Percentiles rank a stretch among this genome's conserved stretches.
These are phyloP conservation scores for Hypsopygia costalis DNA, from an alignment of 2,888 invertebrate genomes.

Conservation along the genomic window DNA sequence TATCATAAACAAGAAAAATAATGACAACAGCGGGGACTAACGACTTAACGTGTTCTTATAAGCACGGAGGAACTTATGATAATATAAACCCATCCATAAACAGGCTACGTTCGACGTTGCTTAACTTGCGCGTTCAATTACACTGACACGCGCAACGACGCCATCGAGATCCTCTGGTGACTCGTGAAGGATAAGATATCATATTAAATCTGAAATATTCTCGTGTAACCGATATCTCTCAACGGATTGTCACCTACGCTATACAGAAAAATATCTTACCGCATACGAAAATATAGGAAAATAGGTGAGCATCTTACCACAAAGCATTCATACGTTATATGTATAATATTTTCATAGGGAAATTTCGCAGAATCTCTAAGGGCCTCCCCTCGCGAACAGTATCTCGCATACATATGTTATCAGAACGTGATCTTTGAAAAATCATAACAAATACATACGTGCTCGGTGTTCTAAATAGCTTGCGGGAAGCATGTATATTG, in stretches of 20 bases:
- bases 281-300: too few relatives aligned
- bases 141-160: too few relatives aligned
- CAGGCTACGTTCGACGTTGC: too few relatives aligned
- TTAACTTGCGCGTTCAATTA: too few relatives aligned
- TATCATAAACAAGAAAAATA: too few relatives aligned
- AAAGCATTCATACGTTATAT: conserved; percentile 15
- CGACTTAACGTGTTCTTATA: too few relatives aligned
- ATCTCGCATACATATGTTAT: conserved; percentile 31
- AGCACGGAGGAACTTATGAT: too few relatives aligned
- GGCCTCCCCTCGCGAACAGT: conserved; percentile 21
- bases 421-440: conserved; percentile 34
- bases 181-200: too few relatives aligned
- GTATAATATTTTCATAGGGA: conserved; percentile 22
- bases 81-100: too few relatives aligned
- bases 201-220: not conserved
- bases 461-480: conserved; percentile 10
- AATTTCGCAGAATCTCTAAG: conserved; percentile 24
- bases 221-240: not conserved
- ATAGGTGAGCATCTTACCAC: too few relatives aligned
- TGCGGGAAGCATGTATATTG: not conserved
- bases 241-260: not conserved
- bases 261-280: conserved; percentile 1
- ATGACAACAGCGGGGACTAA: too few relatives aligned
- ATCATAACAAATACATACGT: conserved; percentile 22
- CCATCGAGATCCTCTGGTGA: too few relatives aligned